Base-by-base conservation (phyloP, 1,140 invertebrate species). In the Cydia amplana region DNA sequence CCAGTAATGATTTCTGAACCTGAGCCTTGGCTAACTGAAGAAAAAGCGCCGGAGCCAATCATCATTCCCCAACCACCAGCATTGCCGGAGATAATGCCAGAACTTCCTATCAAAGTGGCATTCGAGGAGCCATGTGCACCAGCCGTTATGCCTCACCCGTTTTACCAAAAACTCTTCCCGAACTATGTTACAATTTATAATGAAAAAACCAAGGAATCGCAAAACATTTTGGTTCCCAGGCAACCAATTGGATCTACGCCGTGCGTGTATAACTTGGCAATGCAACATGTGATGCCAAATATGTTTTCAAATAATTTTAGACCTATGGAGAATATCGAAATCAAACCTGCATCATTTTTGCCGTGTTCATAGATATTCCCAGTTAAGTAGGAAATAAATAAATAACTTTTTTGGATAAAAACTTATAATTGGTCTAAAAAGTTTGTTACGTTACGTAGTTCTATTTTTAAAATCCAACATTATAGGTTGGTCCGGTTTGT, bases 401-500 rank as follows among this genome's bases (percentile, higher is more conserved):
- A 72, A 20, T 9, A 0, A 46, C 2, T 6, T 5, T 72, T 72
- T 72, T 46, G 1, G 7, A 23, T 16, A 14, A 72, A 40, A 72
- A 3, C 49, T 67, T 46, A 36, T 75, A 65, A 55, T 73, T 73
- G 25, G 63, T 55, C 55, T 9, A 12, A n/a, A 82, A 80, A 82
- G 10, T 9, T 25, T 49, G 60, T 23, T 46, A 65, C 72, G 60
- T 23, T 46, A 65, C 72, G 10, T n/a, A 74, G 78, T 73, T 81
- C 92, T 90, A 72, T 82, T 51, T 78, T 86, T 87, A 82, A 96
- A 95, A 28, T 81, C 89, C 51, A 97, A 88, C 64, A 93, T 89
- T 16, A 98, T 93, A 10, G 96, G 95, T 79, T 93, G 90, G 91
- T 97, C 95, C 1, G 97, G 97, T 85, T 96, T 95, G 81, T 97